Base-by-base conservation (phyloP, 1,140 invertebrate species). In the Pseudoatta argentina region DNA sequence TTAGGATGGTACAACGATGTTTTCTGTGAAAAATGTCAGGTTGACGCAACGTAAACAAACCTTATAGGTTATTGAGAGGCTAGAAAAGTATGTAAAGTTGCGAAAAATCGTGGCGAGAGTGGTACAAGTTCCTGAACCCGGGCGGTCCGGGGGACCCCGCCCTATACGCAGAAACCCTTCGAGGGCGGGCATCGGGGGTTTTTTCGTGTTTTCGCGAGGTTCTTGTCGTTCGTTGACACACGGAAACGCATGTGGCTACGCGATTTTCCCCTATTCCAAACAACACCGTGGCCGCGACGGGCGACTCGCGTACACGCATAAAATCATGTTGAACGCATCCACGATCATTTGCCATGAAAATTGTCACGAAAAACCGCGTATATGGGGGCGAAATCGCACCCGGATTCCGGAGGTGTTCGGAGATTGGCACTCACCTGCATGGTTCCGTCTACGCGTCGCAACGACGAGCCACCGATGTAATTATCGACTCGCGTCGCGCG, bases 21-120 rank as follows among this genome's bases (percentile, higher is more conserved):
- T 96, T 96, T 96, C 92, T 95, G 95, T 96, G 94, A 96, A 95
- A 96, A 96, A 96, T 94, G 92, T 92, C 88, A 85, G 64, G 92
- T 93, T 95, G 93, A 95, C 94, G 53, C 91, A 94, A 96, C 96
- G 96, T 96, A 96, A 96, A 96, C 96, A 96, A 96, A 95, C 91
- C 16, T 93, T 93, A 87, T 93, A 95, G 94, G 94, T 95, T 95
- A 95, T 91, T 94, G 78, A 72, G 64, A 87, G 86, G 24, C 61
- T 85, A 78, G 67, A 85, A 91, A 91, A 92, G 83, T 89, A 67
- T 91, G 66, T 88, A 89, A 92, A 92, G 87, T 90, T 86, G 64
- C 55, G 82, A 66, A 93, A 94, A 94, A 92, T 91, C 34, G 57
- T 86, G 86, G 73, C 64, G 55, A 66, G 88, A 48, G 69, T 85